Conservation (phyloP, 2,888 invertebrate genomes). For the Zonitis immaculata region DNA sequence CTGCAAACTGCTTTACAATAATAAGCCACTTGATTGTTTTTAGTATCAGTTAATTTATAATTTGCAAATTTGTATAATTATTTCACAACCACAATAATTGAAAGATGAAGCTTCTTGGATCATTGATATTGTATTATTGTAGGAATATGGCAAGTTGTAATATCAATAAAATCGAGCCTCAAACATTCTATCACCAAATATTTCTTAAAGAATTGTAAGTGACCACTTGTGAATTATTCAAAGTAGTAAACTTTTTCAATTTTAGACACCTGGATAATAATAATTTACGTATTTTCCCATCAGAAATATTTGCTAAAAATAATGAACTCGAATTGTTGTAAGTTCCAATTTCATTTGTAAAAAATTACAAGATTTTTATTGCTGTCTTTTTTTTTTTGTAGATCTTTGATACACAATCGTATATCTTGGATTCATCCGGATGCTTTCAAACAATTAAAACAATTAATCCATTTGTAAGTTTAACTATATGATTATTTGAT, state of each 20-base stretch:
- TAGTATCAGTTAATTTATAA: no score
- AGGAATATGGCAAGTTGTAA: background rate
- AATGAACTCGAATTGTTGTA: conserved; percentile 46
- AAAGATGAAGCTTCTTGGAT: no score
- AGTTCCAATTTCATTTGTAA: conserved; percentile 30
- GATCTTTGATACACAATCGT: conserved; percentile 26
- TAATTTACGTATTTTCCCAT: conserved; percentile 41
- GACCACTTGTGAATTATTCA: no score
- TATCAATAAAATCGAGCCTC: background rate
- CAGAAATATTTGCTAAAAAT: conserved; percentile 41
- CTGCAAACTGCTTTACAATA: no score
- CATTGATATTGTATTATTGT: background rate
- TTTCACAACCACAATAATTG: no score
- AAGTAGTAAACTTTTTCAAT: no score
- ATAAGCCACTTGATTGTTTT: no score
- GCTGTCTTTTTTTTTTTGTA: conserved; percentile 12
- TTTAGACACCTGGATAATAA: conserved; percentile 51
- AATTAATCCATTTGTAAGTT: conserved; percentile 16
- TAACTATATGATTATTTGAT: no score
- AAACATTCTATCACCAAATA: background rate
- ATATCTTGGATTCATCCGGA: conserved; percentile 18
- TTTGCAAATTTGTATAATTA: no score
- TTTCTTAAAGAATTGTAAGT: background rate
- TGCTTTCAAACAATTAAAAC: conserved; percentile 23
- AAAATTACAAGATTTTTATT: background rate